Conservation (phyloP, 2,113 vertebrate genomes). For the Datnioides undecimradiatus region DNA sequence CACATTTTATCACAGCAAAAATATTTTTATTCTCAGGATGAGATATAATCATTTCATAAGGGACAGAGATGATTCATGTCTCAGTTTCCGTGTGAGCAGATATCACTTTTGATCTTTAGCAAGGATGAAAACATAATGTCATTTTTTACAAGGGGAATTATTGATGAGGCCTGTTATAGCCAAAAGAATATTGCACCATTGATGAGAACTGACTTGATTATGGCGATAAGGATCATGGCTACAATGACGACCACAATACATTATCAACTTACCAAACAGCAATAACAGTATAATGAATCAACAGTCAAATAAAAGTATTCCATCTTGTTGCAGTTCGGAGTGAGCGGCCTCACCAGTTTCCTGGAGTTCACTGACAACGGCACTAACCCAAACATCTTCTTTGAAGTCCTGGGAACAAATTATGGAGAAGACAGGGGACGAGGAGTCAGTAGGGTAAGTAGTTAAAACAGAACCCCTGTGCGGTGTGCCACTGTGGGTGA, state of each 20-base stretch:
- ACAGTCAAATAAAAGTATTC: background rate
- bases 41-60: slow-evolving; percentile 4
- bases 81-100: background rate
- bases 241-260: background rate
- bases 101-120: background rate
- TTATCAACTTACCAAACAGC: background rate
- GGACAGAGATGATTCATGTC: slow-evolving; percentile 4
- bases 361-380: slow-evolving; percentile 96
- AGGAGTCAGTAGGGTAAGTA: slow-evolving; percentile 93
- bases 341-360: slow-evolving; percentile 93
- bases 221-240: background rate
- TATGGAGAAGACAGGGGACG: slow-evolving; percentile 97
- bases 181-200: background rate
- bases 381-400: slow-evolving; percentile 95
- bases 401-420: slow-evolving; percentile 98
- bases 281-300: background rate
- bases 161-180: background rate
- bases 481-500: slow-evolving; percentile 7
- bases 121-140: background rate
- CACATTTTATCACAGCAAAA: background rate
- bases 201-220: slow-evolving; percentile 1
- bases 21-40: background rate
- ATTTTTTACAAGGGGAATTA: background rate
- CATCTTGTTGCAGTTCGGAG: slow-evolving; percentile 86
- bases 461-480: slow-evolving; percentile 32